Base-by-base conservation (phyloP, 1,140 invertebrate species). In the Neodiprion fabricii region DNA sequence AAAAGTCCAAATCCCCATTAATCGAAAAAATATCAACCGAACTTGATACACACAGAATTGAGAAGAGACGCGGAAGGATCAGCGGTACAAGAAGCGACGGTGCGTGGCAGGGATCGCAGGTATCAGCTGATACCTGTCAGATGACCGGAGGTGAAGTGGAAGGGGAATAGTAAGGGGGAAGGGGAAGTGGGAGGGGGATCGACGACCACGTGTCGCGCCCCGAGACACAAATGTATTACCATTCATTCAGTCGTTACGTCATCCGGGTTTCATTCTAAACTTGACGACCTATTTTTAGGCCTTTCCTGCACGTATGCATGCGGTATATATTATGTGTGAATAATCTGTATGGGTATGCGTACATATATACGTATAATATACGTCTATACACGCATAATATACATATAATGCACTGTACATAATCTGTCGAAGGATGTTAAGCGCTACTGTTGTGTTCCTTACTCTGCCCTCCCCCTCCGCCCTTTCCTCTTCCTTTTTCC, bases 131-230 rank as follows among this genome's bases (percentile, higher is more conserved):
- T 61, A 61, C 53, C 53, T 61, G 53, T 8, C 53, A 61, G 53
- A 61, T 61, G 9, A 61, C 53, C 53, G 61, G 69, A 21, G 71
- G 72, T 65, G 74, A 67, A 71, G 48, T 61, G 73, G 68, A 71
- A 71, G 66, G 50, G 47, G 71, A n/a, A 73, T 71, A n/a, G 53
- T 67, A 66, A 67, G 67, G 71, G 28, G 72, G 17, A 14, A 50
- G 21, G n/a, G 65, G 17, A 72, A 72, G 47, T 12, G 40, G 71
- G 48, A 48, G 71, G 23, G 11, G 75, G 47, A 49, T 50, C n/a
- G 67, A 47, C 7, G 53, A 61, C 53, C 53, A 61, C 53, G 53
- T 61, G 53, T 61, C 53, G 11, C n/a, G n/a, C 53, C 53, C 11
- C 53, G 53, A 61, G 53, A 61, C 53, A 61, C n/a, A 61, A 61